These are phyloP conservation scores for Typhlomys cinereus DNA, from an alignment of 2,113 vertebrate genomes.

Conservation along the genomic window DNA sequence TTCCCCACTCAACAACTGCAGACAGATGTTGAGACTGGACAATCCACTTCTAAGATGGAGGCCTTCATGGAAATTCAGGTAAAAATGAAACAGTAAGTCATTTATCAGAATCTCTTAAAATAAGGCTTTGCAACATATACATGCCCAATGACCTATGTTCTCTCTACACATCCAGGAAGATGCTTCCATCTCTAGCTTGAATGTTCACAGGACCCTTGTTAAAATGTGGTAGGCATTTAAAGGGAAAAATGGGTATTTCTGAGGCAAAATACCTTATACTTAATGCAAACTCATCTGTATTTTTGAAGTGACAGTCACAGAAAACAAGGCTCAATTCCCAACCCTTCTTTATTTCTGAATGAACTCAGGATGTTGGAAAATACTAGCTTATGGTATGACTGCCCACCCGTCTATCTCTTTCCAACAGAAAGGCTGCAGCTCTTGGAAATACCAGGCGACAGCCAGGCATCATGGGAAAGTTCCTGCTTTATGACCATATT, in stretches of 20 bases:
- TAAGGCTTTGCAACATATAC: not conserved
- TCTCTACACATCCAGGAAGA: not conserved
- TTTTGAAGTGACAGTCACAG: slow-evolving; percentile 13
- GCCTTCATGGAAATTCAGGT: not conserved
- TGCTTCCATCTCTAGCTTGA: accelerated
- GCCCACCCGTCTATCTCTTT: not conserved
- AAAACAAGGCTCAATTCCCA: slow-evolving; percentile 44
- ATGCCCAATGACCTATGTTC: not conserved
- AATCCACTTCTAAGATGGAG: not conserved
- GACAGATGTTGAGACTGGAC: slow-evolving; percentile 1
- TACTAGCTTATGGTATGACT: not conserved
- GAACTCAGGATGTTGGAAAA: slow-evolving; percentile 37
- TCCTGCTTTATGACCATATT: slow-evolving; percentile 44
- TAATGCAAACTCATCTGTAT: slow-evolving; percentile 30
- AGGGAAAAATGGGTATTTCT: not conserved
- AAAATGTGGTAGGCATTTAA: not conserved
- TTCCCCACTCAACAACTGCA: not conserved
- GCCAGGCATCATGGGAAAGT: slow-evolving; percentile 48
- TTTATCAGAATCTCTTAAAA: not conserved
- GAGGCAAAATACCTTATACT: not conserved
- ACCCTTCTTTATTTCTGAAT: slow-evolving; percentile 44
- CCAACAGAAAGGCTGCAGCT: not conserved
- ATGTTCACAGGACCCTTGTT: not conserved
- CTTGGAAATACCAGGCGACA: not conserved
- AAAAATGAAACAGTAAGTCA: slow-evolving; percentile 20